Base-by-base conservation (phyloP, 2,113 vertebrate genomes). In the Nematolebias whitei region DNA sequence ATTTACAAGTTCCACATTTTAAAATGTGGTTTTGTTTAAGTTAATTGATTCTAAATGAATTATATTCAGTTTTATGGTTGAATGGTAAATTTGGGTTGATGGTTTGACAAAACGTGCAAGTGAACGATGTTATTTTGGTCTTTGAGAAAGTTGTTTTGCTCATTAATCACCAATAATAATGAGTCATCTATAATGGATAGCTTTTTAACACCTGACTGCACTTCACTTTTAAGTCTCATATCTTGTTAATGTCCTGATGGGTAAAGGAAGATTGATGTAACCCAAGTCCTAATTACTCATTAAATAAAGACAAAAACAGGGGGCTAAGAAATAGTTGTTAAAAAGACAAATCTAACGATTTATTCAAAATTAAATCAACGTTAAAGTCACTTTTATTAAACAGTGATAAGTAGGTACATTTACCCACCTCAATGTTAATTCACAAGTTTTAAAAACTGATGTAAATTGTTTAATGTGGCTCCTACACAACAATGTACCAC, bases 241-340 rank as follows among this genome's bases (percentile, higher is more conserved):
- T 44, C 50, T 53, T 63, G 48, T 51, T 51, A 64, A 64, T 64
- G 61, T 40, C 41, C 61, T 51, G 32, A 63, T 8, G 47, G 20
- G 40, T 49, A 49, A 49, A 23, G 12, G 22, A 38, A 23, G 24
- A 12, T 14, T 43, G 40, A 19, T 62, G 24, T 16, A 44, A 53
- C 50, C 6, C 38, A 24, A 12, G 35, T 26, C n/a, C 44, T 16
- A 15, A n/a, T 71, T 13, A 53, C 12, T 53, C 7, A 32, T 16
- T 32, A 41, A 44, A 62, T 18, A 62, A 18, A 39, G 35, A 0
- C 6, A 58, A 11, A 29, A 35, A 35, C 5, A 35, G 5, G 10
- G 32, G 10, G 5, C 32, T 35, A 52, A 41, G 23, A 51, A n/a
- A 4, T n/a, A 18, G 16, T 18, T 18, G 19, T 45, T 29, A 16